A percentile compares a stretch with the other conserved stretches of the same genome.
Conservation (phyloP, 2,888 invertebrate genomes). For the Macaria liturata region DNA sequence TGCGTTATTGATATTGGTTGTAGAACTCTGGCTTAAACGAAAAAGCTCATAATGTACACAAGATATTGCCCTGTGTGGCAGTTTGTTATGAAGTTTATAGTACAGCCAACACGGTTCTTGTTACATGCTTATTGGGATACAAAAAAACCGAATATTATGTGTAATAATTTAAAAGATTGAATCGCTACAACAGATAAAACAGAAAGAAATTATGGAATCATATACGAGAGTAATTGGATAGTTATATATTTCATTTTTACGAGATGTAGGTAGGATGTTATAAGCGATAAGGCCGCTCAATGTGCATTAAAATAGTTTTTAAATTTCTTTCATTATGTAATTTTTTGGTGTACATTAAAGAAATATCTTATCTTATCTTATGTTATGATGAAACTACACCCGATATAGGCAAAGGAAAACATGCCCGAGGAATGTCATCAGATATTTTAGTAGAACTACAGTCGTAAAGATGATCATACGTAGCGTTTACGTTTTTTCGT, state of each 20-base stretch:
- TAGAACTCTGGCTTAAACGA: slow-evolving; percentile 67
- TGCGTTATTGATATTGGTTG: slow-evolving; percentile 37
- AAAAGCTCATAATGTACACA: slow-evolving; percentile 81
- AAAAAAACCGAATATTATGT: slow-evolving; percentile 60
- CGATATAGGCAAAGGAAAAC: slow-evolving; percentile 54
- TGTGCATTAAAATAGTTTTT: no score
- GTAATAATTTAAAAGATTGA: slow-evolving; percentile 70
- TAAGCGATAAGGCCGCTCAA: no score
- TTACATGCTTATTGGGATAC: slow-evolving; percentile 65
- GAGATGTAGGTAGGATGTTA: slow-evolving; percentile 51
- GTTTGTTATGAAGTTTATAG: slow-evolving; percentile 83
- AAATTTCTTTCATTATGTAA: no score
- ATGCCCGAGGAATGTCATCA: slow-evolving; percentile 70
- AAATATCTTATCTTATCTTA: no score
- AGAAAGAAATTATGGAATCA: slow-evolving; percentile 56
- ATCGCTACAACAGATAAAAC: slow-evolving; percentile 47
- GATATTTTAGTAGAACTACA: slow-evolving; percentile 68
- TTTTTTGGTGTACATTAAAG: no score
- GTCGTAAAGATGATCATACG: slow-evolving; percentile 68
- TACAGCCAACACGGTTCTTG: slow-evolving; percentile 70
- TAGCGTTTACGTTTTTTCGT: slow-evolving; percentile 47
- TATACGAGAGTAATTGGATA: slow-evolving; percentile 62
- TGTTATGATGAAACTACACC: slow-evolving; percentile 55
- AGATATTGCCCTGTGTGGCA: slow-evolving; percentile 79
- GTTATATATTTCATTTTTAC: slow-evolving; percentile 62